A percentile compares a stretch with the other conserved stretches of the same genome.
These are phyloP conservation scores for Caenorhabditis sinica DNA, from an alignment of 2,888 invertebrate genomes.

Conservation along the genomic window DNA sequence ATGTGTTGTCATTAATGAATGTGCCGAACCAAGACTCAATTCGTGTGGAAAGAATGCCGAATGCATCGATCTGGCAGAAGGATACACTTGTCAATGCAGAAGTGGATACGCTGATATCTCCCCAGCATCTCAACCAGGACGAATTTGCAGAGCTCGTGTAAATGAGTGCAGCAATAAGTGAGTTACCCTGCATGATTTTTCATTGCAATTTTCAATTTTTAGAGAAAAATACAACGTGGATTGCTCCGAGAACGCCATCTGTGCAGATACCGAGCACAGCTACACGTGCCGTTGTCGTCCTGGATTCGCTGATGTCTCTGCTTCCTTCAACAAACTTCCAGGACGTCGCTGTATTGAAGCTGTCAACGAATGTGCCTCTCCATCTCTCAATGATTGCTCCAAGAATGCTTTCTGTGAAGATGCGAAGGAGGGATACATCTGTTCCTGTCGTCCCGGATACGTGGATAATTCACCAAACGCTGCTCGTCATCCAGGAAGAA, in stretches of 20 bases:
- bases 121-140: slow-evolving; percentile 74
- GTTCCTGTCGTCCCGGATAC: slow-evolving; percentile 91
- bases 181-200: neutral
- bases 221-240: slow-evolving; percentile 80
- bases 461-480: slow-evolving; percentile 86
- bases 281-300: slow-evolving; percentile 81
- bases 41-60: slow-evolving; percentile 82
- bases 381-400: slow-evolving; percentile 91
- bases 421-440: slow-evolving; percentile 90
- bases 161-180: slow-evolving; percentile 82
- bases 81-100: slow-evolving; percentile 82
- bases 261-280: slow-evolving; percentile 82
- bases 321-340: slow-evolving; percentile 81
- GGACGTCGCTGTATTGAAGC: slow-evolving; percentile 83
- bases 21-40: slow-evolving; percentile 80
- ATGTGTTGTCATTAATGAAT: slow-evolving; percentile 83
- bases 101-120: slow-evolving; percentile 83
- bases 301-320: slow-evolving; percentile 84
- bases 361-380: slow-evolving; percentile 81
- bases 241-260: slow-evolving; percentile 82
- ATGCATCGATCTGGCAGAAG: slow-evolving; percentile 82
- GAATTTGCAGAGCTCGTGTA: slow-evolving; percentile 80
- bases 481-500: slow-evolving; percentile 82
- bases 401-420: slow-evolving; percentile 93
- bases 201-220: neutral